These are phyloP conservation scores for Nomada ferruginata DNA, from an alignment of 2,888 invertebrate genomes.

Conservation along the genomic window DNA sequence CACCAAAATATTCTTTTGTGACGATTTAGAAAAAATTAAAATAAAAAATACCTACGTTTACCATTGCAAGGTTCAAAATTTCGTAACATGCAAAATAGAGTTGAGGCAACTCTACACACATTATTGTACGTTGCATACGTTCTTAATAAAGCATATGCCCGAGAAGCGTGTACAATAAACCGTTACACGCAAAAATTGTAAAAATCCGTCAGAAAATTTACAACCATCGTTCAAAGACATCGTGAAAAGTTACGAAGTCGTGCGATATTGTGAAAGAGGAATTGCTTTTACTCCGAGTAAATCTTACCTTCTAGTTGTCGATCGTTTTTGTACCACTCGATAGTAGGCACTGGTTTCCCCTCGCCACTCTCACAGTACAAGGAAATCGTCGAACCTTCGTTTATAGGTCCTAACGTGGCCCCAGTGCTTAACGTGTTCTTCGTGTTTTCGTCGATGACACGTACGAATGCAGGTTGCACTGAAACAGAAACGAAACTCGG, in stretches of 20 bases:
- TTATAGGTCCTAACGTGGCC: constrained; percentile 88
- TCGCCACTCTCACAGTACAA: constrained; percentile 91
- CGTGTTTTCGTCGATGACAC: constrained; percentile 88
- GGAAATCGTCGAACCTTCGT: constrained; percentile 89
- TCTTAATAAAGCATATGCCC: no score
- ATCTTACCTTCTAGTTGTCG: constrained; percentile 77
- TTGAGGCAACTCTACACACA: no score
- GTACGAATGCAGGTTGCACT: constrained; percentile 93
- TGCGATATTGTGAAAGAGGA: not conserved
- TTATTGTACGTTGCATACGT: no score
- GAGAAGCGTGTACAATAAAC: no score
- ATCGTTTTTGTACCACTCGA: constrained; percentile 93
- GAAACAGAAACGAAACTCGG: constrained; percentile 81
- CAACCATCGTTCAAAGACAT: not conserved
- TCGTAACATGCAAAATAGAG: no score
- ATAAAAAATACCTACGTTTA: no score
- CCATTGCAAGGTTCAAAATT: no score
- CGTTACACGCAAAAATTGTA: no score
- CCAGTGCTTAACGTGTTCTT: constrained; percentile 86
- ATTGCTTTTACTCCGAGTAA: not conserved
- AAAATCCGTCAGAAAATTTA: no score
- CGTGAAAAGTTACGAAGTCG: not conserved
- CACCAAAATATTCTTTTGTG: no score
- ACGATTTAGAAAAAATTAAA: no score
- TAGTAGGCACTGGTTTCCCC: constrained; percentile 93